Base-by-base conservation (phyloP, 2,888 invertebrate species). In the Drosophila suboccidentalis region DNA sequence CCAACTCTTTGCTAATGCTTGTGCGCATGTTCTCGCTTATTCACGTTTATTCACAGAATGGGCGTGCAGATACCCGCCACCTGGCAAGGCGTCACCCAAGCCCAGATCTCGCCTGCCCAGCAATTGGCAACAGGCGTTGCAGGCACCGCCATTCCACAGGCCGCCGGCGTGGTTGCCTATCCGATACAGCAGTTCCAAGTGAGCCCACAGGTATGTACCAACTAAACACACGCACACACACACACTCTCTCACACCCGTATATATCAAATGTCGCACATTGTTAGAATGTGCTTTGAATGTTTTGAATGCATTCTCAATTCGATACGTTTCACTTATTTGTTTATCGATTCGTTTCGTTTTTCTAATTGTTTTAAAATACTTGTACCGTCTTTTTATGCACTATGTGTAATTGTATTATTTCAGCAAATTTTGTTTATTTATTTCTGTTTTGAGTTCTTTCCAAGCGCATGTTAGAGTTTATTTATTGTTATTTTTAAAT, bases 101-200 rank as follows among this genome's bases (percentile, higher is more conserved):
- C 95, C 75, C 95, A 95, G 91, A 93, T 95, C 83, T 95, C 95
- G 68, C 94, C 95, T 90, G 93, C 96, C 87, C 94, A 94, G 94
- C 92, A 96, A 94, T 90, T 95, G 94, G 93, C 95, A 93, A 92
- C 95, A 70, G 92, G 95, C 93, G 93, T 95, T 93, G 93, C 95
- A 78, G 95, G 97, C 91, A 94, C 94, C 93, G 92, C 95, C 75
- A 95, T 97, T 67, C 95, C 95, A 68, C 96, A 96, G 94, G 94
- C 95, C 79, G 95, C 96, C 19, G 96, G 96, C 72, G 96, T 97
- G 93, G 96, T 97, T 92, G 96, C 96, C 92, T 97, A 97, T 93
- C 97, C 97, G 60, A 97, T 97, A 93, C 97, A 97, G 94, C 97
- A 97, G 93, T 98, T 97, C 94, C 97, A 97, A 95, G 97, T 97